These are phyloP conservation scores for Molossus alvarezi DNA, from an alignment of 2,797 vertebrate species.

Conservation along the genomic window DNA sequence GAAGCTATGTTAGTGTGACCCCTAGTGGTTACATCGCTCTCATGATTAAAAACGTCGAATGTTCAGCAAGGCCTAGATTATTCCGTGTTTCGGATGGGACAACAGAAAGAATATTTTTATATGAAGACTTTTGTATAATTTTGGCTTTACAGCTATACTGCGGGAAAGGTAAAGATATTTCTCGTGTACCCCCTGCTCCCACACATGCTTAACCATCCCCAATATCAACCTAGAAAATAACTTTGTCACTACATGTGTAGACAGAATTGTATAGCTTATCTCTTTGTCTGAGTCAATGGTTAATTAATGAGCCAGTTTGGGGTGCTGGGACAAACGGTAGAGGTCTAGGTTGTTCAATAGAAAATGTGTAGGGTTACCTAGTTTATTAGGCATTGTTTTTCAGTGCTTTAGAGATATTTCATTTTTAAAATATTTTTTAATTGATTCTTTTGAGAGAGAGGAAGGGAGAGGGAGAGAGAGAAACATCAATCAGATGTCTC, in stretches of 20 bases:
- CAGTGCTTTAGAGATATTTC: not conserved
- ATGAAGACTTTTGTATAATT: not conserved
- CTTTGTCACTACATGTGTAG: fast-evolving
- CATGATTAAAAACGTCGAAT: not conserved
- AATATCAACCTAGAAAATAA: not conserved
- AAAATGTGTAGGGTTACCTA: fast-evolving
- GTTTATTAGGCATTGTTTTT: not conserved
- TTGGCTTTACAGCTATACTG: not conserved
- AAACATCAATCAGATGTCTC: too few relatives aligned
- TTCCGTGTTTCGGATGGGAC: fast-evolving
- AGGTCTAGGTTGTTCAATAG: fast-evolving
- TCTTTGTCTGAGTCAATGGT: not conserved
- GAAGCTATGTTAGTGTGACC: not conserved
- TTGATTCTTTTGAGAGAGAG: too few relatives aligned
- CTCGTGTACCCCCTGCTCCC: not conserved
- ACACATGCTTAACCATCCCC: too few relatives aligned
- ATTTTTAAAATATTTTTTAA: not conserved
- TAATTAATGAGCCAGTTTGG: too few relatives aligned
- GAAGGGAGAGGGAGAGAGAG: too few relatives aligned
- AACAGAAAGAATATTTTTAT: not conserved
- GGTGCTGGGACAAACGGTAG: not conserved
- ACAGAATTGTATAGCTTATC: not conserved
- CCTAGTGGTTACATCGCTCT: not conserved
- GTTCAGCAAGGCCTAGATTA: not conserved
- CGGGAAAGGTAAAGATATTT: not conserved